phyloP scores from a whole-genome alignment of 2,888 invertebrate genomes.

The Meteorus cinctellus region DNA sequence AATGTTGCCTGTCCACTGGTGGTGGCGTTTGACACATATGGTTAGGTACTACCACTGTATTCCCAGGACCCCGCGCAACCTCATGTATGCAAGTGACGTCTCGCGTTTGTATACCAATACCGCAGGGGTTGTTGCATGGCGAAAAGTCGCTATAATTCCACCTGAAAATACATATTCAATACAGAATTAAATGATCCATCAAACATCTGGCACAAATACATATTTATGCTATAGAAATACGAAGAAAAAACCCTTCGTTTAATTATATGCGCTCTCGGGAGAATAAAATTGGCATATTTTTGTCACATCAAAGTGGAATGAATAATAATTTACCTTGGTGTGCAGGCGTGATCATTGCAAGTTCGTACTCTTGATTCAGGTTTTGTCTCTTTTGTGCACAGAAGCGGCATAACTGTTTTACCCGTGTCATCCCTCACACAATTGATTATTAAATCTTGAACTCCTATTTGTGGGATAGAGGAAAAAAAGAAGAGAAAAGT shows the following conservation, averaged over 20 bases:
- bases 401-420: slow-evolving; percentile 89
- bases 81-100: slow-evolving; percentile 92
- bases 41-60: slow-evolving; percentile 94
- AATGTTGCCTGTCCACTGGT: slow-evolving; percentile 91
- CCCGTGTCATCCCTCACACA: slow-evolving; percentile 91
- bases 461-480: slow-evolving; percentile 67
- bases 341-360: slow-evolving; percentile 96
- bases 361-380: slow-evolving; percentile 91
- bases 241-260: too few species aligned
- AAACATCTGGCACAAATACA: background rate
- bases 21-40: slow-evolving; percentile 94
- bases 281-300: background rate
- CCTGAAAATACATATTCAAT: slow-evolving; percentile 67
- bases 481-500: slow-evolving; percentile 30
- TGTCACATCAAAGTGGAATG: slow-evolving; percentile 44
- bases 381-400: slow-evolving; percentile 90
- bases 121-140: slow-evolving; percentile 93
- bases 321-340: slow-evolving; percentile 80
- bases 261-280: too few species aligned
- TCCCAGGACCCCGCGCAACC: slow-evolving; percentile 89
- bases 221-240: too few species aligned
- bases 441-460: slow-evolving; percentile 89
- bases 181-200: background rate
- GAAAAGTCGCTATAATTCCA: slow-evolving; percentile 95
- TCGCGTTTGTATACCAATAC: slow-evolving; percentile 93